A percentile compares a stretch with the other conserved stretches of the same genome.
Evolutionary conservation across 1,140 invertebrate species (phyloP).

Genomic region (Euwallacea similis): DNA sequence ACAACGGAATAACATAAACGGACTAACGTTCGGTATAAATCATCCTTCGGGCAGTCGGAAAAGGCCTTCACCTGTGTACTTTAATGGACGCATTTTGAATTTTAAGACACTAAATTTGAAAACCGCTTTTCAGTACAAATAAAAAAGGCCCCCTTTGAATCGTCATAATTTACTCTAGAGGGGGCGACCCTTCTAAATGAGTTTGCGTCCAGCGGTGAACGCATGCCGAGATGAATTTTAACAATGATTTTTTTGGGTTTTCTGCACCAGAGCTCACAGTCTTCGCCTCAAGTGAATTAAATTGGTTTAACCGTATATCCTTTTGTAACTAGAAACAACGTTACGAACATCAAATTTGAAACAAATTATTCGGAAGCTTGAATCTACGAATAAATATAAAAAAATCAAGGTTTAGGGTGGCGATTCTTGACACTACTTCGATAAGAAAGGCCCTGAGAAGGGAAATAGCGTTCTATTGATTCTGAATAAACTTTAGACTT

Average conservation of each 20-base stretch:
- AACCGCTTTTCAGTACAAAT: constrained; percentile 19
- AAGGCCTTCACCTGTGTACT: constrained; percentile 11
- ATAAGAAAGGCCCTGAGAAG: no score
- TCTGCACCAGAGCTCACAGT: constrained; percentile 3
- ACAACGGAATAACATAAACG: no score
- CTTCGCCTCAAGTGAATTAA: not conserved
- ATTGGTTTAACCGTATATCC: not conserved
- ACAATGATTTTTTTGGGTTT: constrained; percentile 1
- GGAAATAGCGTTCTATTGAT: no score
- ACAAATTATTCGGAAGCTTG: not conserved
- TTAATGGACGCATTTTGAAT: constrained; percentile 30
- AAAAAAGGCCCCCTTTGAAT: constrained; percentile 26
- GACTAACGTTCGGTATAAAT: constrained; percentile 14
- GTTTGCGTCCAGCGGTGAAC: constrained; percentile 28
- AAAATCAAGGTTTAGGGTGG: not conserved
- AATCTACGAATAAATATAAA: not conserved
- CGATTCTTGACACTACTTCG: no score
- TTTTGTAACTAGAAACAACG: not conserved
- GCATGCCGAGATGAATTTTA: constrained; percentile 16
- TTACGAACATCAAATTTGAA: not conserved
- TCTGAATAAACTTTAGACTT: no score
- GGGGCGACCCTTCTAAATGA: constrained; percentile 35
- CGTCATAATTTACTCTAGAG: constrained; percentile 33
- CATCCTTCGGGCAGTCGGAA: not conserved
- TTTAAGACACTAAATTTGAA: constrained; percentile 30